Conservation (phyloP, 2,113 vertebrate genomes). For the Caretta caretta region DNA sequence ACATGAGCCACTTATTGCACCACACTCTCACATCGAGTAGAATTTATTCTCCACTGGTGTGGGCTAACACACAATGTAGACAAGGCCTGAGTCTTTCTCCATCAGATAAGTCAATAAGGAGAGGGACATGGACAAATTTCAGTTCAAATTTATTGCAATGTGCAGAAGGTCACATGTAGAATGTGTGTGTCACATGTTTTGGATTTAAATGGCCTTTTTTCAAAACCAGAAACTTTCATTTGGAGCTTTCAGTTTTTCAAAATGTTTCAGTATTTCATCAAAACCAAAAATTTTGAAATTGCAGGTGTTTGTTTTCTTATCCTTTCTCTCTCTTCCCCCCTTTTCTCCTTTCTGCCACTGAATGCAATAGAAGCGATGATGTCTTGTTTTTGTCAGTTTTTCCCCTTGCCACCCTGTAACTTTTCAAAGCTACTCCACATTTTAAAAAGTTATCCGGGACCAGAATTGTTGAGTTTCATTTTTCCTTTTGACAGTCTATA, state of each 20-base stretch:
- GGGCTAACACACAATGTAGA: not conserved
- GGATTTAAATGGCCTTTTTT: no score
- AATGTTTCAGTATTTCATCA: not conserved
- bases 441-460: no score
- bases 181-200: not conserved
- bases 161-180: accelerated
- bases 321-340: not conserved
- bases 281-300: not conserved
- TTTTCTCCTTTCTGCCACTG: not conserved
- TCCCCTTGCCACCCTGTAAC: no score
- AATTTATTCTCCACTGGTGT: no score
- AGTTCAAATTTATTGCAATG: not conserved
- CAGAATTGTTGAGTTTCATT: no score
- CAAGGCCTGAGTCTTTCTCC: not conserved
- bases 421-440: no score
- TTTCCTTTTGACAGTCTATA: no score
- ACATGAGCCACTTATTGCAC: no score
- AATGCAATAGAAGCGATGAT: not conserved
- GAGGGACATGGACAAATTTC: not conserved
- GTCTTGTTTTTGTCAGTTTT: not conserved
- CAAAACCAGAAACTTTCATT: no score
- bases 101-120: not conserved
- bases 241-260: no score
- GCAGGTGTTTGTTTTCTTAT: not conserved
- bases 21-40: no score